Conservation (phyloP, 2,888 invertebrate genomes). For the Seira sanloemensis region DNA sequence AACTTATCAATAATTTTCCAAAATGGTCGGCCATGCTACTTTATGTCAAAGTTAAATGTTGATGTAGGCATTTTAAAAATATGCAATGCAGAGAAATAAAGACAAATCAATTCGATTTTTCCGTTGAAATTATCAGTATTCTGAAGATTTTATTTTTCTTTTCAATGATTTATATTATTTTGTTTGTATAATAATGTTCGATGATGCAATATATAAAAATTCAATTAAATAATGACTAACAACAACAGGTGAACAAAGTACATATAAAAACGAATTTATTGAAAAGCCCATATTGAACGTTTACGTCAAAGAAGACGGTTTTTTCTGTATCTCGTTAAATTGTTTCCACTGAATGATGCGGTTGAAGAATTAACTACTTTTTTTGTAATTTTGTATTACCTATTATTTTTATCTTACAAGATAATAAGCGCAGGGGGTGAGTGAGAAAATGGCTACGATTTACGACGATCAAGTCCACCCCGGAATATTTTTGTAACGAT, state of each 20-base stretch:
- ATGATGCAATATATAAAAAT: constrained; percentile 65
- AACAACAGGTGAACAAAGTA: constrained; percentile 67
- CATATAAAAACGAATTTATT: constrained; percentile 56
- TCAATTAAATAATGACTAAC: constrained; percentile 66
- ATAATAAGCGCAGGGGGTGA: constrained; percentile 58
- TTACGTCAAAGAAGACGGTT: constrained; percentile 37
- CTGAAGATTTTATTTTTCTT: constrained; percentile 42
- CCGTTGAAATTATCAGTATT: constrained; percentile 19
- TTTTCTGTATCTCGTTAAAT: constrained; percentile 10
- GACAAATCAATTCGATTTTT: background rate
- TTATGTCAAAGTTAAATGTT: too few relatives aligned
- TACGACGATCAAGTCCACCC: background rate
- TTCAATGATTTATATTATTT: constrained; percentile 50
- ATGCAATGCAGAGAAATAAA: background rate
- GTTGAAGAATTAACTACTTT: constrained; percentile 45
- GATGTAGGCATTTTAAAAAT: too few relatives aligned
- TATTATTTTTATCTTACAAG: background rate
- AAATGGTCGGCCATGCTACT: too few relatives aligned
- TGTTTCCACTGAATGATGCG: constrained; percentile 34
- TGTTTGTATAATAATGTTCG: constrained; percentile 47
- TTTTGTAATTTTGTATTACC: constrained; percentile 14
- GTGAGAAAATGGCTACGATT: constrained; percentile 20
- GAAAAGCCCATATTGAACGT: constrained; percentile 63
- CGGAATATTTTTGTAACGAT: constrained; percentile 18
- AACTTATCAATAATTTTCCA: too few relatives aligned